Evolutionary conservation across 2,113 vertebrate species (phyloP).

Genomic region (Ancistrus triradiatus): DNA sequence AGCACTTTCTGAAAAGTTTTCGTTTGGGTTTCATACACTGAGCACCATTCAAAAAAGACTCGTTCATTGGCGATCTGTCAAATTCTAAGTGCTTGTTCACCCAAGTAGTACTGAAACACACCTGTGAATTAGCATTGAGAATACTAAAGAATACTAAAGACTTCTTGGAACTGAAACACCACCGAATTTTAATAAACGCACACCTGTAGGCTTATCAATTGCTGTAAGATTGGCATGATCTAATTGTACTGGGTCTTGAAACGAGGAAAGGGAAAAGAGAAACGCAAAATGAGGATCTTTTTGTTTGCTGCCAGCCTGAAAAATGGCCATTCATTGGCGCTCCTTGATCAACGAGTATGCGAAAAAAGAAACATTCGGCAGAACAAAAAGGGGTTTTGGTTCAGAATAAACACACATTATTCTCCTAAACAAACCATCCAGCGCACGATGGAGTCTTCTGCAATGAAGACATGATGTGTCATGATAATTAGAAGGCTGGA

Average conservation of each 20-base stretch:
- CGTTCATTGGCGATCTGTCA: not conserved
- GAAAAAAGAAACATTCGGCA: conserved; percentile 24
- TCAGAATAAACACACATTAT: conserved; percentile 40
- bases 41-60: not conserved
- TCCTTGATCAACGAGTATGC: conserved; percentile 31
- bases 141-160: conserved; percentile 8
- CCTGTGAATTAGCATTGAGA: conserved; percentile 36
- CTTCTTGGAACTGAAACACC: conserved; percentile 8
- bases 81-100: not conserved
- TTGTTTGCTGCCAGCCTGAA: not conserved
- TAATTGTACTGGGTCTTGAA: conserved; percentile 20
- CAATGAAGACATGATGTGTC: conserved; percentile 41
- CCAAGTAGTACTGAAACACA: not conserved
- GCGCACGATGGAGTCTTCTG: conserved; percentile 26
- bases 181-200: conserved; percentile 16
- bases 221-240: conserved; percentile 24
- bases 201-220: conserved; percentile 30
- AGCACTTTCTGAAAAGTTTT: not conserved
- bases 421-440: conserved; percentile 33
- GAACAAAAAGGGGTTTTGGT: conserved; percentile 38
- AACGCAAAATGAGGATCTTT: not conserved
- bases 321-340: conserved; percentile 20
- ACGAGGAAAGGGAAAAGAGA: conserved; percentile 1
- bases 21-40: too few species aligned
- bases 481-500: conserved; percentile 40